Base-by-base conservation (phyloP, 1,140 invertebrate species). In the Diachasma alloeum region DNA sequence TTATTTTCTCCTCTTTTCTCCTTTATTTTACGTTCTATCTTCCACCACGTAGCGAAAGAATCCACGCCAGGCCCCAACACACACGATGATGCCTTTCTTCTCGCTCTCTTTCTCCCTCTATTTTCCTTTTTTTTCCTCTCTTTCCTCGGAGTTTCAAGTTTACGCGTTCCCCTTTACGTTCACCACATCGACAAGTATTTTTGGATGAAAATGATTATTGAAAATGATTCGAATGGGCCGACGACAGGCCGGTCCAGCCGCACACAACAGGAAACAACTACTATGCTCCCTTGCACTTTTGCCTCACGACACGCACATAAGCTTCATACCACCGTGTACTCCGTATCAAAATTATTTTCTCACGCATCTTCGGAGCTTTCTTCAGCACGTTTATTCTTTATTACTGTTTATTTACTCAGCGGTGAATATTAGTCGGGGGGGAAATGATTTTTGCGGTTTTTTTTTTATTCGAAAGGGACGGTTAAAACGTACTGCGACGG, bases 181-280 rank as follows among this genome's bases (percentile, higher is more conserved):
- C 11, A 48, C 4, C 44, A n/a, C 17, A 66, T 66, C 8, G 24
- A 15, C 4, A 22, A 10, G 0, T 9, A 59, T 66, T 31, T 66
- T 66, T 24, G 4, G 8, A 63, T 24, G 19, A 31, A 31, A 66
- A 66, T 31, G 31, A 31, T 31, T 2, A 53, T 53, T 9, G 9
- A 53, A 42, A 44, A 76, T 44, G 82, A 83, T 78, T 83, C 77
- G 78, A 81, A 79, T 63, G 31, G n/a, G 73, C 26, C 36, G 44
- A 42, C 79, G 79, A 79, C 80, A 81, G 83, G 83, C 84, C 82
- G 83, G 84, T 82, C 82, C 80, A 82, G 77, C 81, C 70, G 78
- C 67, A 73, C 69, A 76, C 74, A 70, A 81, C 78, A 80, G 76
- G 80, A 82, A 85, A 84, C 70, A 71, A 74, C 67, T 76, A 84